Evolutionary conservation across 2,888 invertebrate species (phyloP).

Genomic region (Lepidochrysops patricia): DNA sequence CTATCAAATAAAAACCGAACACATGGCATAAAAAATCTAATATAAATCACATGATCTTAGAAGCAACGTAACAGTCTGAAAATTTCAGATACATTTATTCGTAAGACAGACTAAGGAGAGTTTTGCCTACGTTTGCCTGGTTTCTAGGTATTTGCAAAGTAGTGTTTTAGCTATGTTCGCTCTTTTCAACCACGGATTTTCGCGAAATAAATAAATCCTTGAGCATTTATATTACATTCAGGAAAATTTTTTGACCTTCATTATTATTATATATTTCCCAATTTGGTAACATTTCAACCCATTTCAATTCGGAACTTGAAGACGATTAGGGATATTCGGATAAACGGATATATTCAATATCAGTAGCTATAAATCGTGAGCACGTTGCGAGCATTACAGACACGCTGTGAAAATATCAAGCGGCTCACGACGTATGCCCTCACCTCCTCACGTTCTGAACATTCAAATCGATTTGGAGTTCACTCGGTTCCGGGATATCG

Average conservation of each 20-base stretch:
- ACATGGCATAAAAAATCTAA: too few species aligned
- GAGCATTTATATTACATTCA: too few species aligned
- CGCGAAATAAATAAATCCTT: too few species aligned
- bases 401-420: conserved; percentile 1
- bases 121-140: too few species aligned
- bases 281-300: background rate
- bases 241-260: background rate
- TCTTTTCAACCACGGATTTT: too few species aligned
- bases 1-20: too few species aligned
- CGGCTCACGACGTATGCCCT: background rate
- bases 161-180: too few species aligned
- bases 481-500: background rate
- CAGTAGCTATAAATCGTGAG: background rate
- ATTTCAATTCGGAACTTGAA: background rate
- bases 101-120: too few species aligned
- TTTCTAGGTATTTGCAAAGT: too few species aligned
- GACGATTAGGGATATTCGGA: background rate
- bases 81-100: too few species aligned
- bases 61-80: too few species aligned
- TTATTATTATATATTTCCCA: background rate
- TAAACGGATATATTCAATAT: background rate
- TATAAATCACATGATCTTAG: too few species aligned
- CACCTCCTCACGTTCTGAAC: background rate
- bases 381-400: background rate
- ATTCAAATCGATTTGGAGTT: conserved; percentile 4